Evolutionary conservation across 2,113 vertebrate genomes (phyloP), one percentile per base, ranked within the genome.

Genomic region (Recurvirostra avosetta): DNA sequence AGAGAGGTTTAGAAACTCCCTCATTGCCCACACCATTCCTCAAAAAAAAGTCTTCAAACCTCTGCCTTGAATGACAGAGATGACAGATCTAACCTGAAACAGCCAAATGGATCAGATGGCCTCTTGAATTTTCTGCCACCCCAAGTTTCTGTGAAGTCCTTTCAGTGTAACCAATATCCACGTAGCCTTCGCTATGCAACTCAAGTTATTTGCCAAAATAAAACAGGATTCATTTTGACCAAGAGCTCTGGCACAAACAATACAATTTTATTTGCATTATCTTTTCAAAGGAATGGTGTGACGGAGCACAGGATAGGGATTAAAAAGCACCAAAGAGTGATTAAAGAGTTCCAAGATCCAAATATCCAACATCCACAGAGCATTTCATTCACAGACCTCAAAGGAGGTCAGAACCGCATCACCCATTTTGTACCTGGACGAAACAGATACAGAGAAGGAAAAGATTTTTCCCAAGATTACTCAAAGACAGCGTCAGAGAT

Each of bases 131-230:
- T 81, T 66, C 52, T 55, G 36, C 18, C 40, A 34, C 5, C 30
- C 41, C 53, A 58, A 15, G 13, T 49, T 79, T 55, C n/a, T 66
- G 47, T 47, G 41, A 67, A 59, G 63, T 36, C 47, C 13, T 45
- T 66, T 23, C 23, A 52, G 25, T 8, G 8, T 22, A 72, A 61
- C 62, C 65, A 68, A 47, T 14, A 88, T 2, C 38, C 27, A 34
- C 0, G 0, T 11, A 50, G 40, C 20, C 53, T 81, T 63, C 63
- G 36, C 50, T 23, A 47, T 26, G 47, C 36, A 12, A 11, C 0
- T 5, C 17, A 52, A 94, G 22, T 47, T 38, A 34, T 6, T 77
- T 29, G 15, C 30, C 55, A 53, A 74, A 70, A 68, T 45, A 41
- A 88, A 92, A 75, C 0, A 84, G 50, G 36, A 81, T 67, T 80